Conservation (phyloP, 1,140 invertebrate genomes). For the Harlomillsia oculata region DNA sequence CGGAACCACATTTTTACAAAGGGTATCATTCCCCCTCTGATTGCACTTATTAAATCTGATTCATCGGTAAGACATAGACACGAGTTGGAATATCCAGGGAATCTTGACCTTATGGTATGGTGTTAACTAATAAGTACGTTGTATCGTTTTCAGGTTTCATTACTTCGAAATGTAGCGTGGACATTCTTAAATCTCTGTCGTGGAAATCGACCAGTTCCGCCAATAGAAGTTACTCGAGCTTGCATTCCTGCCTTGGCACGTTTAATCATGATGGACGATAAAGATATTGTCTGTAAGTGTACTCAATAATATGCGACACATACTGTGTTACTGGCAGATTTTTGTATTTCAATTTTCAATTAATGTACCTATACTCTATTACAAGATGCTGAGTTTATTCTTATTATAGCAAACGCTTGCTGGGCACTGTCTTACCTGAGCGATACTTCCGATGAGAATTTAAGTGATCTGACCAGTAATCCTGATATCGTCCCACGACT, state of each 20-base stretch:
- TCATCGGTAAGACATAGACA: conserved; percentile 15
- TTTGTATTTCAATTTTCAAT: no score
- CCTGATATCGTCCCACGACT: conserved; percentile 64
- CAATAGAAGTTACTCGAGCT: conserved; percentile 63
- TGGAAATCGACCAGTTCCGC: conserved; percentile 77
- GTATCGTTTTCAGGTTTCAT: conserved; percentile 33
- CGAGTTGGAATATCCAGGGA: no score
- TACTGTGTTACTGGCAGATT: no score
- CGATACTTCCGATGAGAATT: conserved; percentile 84
- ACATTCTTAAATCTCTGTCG: conserved; percentile 85
- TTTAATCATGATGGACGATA: conserved; percentile 62
- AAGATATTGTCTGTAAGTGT: conserved; percentile 63
- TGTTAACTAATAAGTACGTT: no score
- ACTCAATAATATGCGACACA: no score
- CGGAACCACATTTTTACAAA: conserved; percentile 22
- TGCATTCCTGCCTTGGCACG: conserved; percentile 69
- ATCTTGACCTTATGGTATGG: no score
- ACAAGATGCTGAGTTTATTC: no score
- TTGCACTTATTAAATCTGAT: conserved; percentile 36
- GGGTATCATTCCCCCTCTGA: conserved; percentile 39
- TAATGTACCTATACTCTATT: no score
- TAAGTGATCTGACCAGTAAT: conserved; percentile 52
- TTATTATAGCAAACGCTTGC: conserved; percentile 68
- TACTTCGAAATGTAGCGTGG: conserved; percentile 69
- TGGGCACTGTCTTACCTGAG: conserved; percentile 96